Conservation (phyloP, 2,888 invertebrate genomes). For the Metalampra italica region DNA sequence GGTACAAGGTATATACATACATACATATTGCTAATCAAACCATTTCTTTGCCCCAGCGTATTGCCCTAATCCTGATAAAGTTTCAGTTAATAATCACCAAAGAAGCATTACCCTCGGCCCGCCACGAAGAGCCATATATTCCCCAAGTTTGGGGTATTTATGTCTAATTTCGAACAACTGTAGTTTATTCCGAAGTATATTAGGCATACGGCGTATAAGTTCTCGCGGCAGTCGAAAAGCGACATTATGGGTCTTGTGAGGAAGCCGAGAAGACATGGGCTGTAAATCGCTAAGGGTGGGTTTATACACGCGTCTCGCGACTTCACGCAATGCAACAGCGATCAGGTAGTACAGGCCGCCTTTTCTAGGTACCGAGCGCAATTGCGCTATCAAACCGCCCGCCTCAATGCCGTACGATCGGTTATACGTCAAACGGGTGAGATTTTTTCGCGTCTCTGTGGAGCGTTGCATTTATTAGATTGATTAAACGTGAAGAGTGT, state of each 20-base stretch:
- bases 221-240: not conserved
- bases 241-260: not conserved
- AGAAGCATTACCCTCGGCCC: slow-evolving; percentile 1
- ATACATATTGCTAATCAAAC: not conserved
- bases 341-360: no score
- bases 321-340: no score
- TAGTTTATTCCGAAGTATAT: slow-evolving; percentile 17
- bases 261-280: not conserved
- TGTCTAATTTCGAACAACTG: slow-evolving; percentile 16
- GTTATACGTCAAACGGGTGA: no score
- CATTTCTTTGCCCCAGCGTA: not conserved
- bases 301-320: no score
- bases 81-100: slow-evolving; percentile 3
- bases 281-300: no score
- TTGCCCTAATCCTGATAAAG: not conserved
- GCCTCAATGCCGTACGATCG: no score
- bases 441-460: no score
- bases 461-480: no score
- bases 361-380: no score
- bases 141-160: slow-evolving; percentile 13
- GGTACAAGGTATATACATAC: no score
- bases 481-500: no score
- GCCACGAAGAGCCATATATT: slow-evolving; percentile 10
- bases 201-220: not conserved
- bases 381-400: no score